These are phyloP conservation scores for Chaetogeoica ovagalla DNA, from an alignment of 2,888 invertebrate species.

Conservation along the genomic window DNA sequence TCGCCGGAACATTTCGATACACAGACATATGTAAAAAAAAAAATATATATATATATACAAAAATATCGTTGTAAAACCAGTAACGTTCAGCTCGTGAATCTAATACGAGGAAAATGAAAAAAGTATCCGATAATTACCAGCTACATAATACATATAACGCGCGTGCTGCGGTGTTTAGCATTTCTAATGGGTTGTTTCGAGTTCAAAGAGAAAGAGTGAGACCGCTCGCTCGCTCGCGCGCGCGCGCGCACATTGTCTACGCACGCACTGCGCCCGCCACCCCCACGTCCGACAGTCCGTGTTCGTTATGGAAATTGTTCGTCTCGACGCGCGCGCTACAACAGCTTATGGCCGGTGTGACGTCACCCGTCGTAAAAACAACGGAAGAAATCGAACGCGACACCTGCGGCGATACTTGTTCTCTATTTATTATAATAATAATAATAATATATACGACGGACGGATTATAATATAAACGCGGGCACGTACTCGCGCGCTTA, in stretches of 20 bases:
- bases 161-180: constrained; percentile 23
- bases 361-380: constrained; percentile 44
- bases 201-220: constrained; percentile 44
- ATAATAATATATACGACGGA: no score
- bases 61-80: no score
- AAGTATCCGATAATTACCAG: constrained; percentile 45
- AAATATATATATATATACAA: background rate
- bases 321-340: constrained; percentile 35
- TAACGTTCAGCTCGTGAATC: no score
- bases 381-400: constrained; percentile 36
- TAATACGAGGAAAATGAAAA: background rate
- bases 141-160: background rate
- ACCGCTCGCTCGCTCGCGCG: no score
- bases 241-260: background rate
- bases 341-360: constrained; percentile 1
- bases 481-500: constrained; percentile 25
- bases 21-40: no score
- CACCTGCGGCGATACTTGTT: constrained; percentile 3
- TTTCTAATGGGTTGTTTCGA: constrained; percentile 46
- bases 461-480: constrained; percentile 8
- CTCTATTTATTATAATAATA: no score
- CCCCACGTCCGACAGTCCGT: constrained; percentile 29
- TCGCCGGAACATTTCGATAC: no score
- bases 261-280: constrained; percentile 17
- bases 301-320: constrained; percentile 52